phyloP scores from a whole-genome alignment of 2,797 vertebrate genomes.

The Chaenodraco wilsoni region DNA sequence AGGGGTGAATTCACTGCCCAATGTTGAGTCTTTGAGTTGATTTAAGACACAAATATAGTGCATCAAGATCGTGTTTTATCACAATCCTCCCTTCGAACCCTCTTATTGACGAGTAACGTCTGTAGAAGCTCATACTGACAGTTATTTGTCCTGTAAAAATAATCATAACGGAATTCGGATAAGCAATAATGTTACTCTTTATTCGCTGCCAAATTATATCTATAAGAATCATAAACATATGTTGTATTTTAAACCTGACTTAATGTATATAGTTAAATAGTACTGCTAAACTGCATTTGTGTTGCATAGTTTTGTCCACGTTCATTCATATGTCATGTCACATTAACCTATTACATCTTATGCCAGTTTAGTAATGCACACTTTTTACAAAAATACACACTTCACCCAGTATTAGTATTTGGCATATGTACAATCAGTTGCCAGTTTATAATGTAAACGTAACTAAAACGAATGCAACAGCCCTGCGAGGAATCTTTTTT shows the following conservation, averaged over 20 bases:
- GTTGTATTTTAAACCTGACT: not conserved
- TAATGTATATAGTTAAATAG: too few species aligned
- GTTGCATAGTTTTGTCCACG: not conserved
- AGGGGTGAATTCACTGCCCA: not conserved
- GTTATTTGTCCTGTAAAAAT: not conserved
- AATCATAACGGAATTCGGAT: not conserved
- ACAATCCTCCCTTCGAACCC: not conserved
- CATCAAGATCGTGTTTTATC: not conserved
- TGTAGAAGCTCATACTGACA: conserved; percentile 6
- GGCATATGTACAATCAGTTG: not conserved
- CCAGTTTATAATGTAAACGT: not conserved
- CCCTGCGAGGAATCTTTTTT: not conserved
- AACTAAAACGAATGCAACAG: not conserved
- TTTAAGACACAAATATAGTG: not conserved
- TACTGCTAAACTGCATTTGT: not conserved
- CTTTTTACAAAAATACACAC: not conserved
- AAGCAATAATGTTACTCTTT: not conserved
- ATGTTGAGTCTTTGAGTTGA: not conserved
- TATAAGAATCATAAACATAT: not conserved
- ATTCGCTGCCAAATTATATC: not conserved
- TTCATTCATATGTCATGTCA: not conserved
- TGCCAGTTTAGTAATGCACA: not conserved
- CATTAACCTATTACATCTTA: not conserved
- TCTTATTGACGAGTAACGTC: not conserved
- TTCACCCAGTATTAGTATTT: not conserved